phyloP scores from a whole-genome alignment of 2,797 vertebrate genomes.

The Calcarius lapponicus region DNA sequence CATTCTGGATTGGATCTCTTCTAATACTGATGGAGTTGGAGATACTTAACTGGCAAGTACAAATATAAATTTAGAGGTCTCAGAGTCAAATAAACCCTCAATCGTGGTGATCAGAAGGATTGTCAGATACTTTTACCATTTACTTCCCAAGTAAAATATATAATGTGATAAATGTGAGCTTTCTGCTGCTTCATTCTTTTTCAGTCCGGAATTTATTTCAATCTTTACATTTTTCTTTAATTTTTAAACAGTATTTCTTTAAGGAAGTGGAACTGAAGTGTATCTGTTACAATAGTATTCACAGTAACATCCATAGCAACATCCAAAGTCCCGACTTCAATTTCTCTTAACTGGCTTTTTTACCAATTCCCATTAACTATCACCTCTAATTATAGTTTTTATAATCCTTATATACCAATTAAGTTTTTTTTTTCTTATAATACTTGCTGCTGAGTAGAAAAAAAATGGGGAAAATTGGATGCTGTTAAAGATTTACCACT shows the following conservation, averaged over 20 bases:
- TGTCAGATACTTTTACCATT: background rate
- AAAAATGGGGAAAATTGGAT: background rate
- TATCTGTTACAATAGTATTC: background rate
- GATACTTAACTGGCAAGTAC: background rate
- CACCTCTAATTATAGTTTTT: background rate
- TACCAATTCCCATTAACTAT: background rate
- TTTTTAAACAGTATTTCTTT: background rate
- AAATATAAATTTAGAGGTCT: background rate
- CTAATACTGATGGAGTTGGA: background rate
- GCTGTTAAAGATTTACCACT: background rate
- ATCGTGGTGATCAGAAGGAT: background rate
- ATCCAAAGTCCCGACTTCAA: background rate
- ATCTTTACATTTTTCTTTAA: background rate
- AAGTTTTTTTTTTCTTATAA: background rate
- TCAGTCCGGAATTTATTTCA: background rate
- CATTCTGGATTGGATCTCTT: background rate
- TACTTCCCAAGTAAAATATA: background rate
- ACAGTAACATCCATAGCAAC: background rate
- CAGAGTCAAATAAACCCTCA: background rate
- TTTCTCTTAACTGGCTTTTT: background rate
- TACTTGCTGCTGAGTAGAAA: background rate
- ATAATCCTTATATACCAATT: background rate
- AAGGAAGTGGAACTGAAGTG: background rate
- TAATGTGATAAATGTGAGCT: fast-evolving
- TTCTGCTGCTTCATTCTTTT: background rate